phyloP scores from a whole-genome alignment of 2,113 vertebrate genomes.

The Pica pica region DNA sequence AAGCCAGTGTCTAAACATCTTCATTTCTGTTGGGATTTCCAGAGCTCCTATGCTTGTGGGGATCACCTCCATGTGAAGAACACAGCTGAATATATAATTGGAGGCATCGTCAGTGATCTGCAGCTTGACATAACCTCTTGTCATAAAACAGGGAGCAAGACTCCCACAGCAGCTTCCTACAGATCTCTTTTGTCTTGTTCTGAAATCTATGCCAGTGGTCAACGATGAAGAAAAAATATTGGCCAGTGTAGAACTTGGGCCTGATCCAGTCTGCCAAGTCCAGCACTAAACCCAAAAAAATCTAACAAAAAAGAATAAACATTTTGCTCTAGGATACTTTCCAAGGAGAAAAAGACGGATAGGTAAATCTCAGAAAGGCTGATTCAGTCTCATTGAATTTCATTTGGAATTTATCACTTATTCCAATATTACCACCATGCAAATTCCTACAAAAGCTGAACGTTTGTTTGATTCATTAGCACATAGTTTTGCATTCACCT shows the following conservation, averaged over 20 bases:
- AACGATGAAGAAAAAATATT: not conserved
- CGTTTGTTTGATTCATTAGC: constrained; percentile 17
- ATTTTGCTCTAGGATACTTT: not conserved
- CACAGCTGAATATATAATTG: not conserved
- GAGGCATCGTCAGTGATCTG: not conserved
- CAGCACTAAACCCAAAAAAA: not conserved
- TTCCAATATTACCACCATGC: not conserved
- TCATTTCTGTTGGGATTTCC: not conserved
- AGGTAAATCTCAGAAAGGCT: not conserved
- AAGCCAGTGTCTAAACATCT: not conserved
- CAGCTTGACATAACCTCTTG: not conserved
- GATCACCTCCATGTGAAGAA: not conserved
- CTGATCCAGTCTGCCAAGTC: not conserved
- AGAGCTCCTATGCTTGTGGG: not conserved
- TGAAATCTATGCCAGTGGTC: not conserved
- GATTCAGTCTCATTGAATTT: constrained; percentile 11
- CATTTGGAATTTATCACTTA: constrained; percentile 15
- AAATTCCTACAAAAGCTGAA: not conserved
- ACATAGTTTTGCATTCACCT: not conserved
- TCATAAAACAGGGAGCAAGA: not conserved
- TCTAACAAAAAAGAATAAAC: not conserved
- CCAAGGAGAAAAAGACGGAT: not conserved
- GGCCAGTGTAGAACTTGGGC: not conserved
- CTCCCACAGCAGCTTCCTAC: not conserved
- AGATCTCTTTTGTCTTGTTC: not conserved